Evolutionary conservation across 2,888 invertebrate genomes (phyloP), one percentile per base, ranked within the genome.

Genomic region (Drosophila kuntzei): DNA sequence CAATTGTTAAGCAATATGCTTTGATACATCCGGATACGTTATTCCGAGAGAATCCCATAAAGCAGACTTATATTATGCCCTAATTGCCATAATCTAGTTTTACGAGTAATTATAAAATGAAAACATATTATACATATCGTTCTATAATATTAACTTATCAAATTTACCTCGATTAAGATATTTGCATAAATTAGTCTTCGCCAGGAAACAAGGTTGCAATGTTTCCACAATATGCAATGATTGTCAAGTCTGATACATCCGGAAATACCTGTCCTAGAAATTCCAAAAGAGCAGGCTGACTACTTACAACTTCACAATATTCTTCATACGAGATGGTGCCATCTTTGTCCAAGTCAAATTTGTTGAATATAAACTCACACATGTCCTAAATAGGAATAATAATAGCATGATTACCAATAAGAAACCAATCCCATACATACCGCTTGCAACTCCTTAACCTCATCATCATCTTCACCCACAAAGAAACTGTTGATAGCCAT

Each of bases 221-320:
- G 68, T 91, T 91, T 7, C 90, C 70, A 55, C 91, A 91, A 57
- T 87, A 87, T 0, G 90, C 90, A 90, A 90, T 90, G 0, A 88
- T 72, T 93, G 91, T 82, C 50, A 81, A 54, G 22, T 87, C 85
- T 37, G 80, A 79, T 5, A 70, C 55, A 58, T 94, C 94, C 0
- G 97, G 97, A 16, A 97, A 92, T 77, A 96, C 95, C 75, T 94
- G 94, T 0, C 97, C 97, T 44, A 97, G 94, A 41, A 94, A 94
- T 89, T 97, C 95, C 49, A 97, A 87, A 16, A 96, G 91, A 55
- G 95, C 93, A 0, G 95, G 95, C 12, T 95, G 95, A 50, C 93
- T 93, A 32, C 92, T 75, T 0, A 96, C 95, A 0, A 95, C 93
- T 12, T 93, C 90, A 39, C 93, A 93, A 87, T 95, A 90, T 49